Conservation (phyloP, 1,140 invertebrate species). For the Oncopodura yosiiana region DNA sequence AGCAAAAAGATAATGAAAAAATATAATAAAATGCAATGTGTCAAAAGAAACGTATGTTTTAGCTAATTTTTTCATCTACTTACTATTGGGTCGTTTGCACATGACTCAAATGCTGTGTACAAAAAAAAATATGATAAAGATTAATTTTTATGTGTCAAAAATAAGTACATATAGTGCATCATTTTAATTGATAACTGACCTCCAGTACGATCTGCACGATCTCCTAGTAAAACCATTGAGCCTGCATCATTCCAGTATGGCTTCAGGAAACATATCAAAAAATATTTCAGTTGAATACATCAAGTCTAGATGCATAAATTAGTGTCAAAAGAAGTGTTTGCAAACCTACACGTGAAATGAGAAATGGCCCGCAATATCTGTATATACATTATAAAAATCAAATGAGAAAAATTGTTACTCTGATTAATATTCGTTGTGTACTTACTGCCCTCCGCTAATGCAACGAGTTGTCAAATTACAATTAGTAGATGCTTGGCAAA, state of each 20-base stretch:
- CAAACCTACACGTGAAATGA: slow-evolving; percentile 16
- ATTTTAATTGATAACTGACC: slow-evolving; percentile 9
- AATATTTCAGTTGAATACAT: too few relatives aligned
- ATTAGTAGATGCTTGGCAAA: slow-evolving; percentile 31
- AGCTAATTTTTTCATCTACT: too few relatives aligned
- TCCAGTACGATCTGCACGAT: slow-evolving; percentile 23
- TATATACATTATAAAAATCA: background rate
- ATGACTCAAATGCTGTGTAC: slow-evolving; percentile 32
- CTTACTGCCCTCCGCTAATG: slow-evolving; percentile 21
- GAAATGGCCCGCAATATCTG: slow-evolving; percentile 29
- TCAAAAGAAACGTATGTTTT: too few relatives aligned
- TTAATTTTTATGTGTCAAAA: background rate
- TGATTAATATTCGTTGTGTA: background rate
- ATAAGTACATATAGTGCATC: background rate
- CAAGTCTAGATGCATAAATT: too few relatives aligned
- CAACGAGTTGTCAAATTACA: slow-evolving; percentile 31
- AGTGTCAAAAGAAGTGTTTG: background rate
- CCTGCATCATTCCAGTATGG: slow-evolving; percentile 33
- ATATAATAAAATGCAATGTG: too few relatives aligned
- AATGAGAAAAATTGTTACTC: too few relatives aligned
- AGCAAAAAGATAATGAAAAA: too few relatives aligned
- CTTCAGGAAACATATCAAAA: background rate
- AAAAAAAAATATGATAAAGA: slow-evolving; percentile 1
- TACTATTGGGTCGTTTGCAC: slow-evolving; percentile 32
- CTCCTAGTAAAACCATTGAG: slow-evolving; percentile 20